These are phyloP conservation scores for Montifringilla adamsi DNA, from an alignment of 2,113 vertebrate species.

Conservation along the genomic window DNA sequence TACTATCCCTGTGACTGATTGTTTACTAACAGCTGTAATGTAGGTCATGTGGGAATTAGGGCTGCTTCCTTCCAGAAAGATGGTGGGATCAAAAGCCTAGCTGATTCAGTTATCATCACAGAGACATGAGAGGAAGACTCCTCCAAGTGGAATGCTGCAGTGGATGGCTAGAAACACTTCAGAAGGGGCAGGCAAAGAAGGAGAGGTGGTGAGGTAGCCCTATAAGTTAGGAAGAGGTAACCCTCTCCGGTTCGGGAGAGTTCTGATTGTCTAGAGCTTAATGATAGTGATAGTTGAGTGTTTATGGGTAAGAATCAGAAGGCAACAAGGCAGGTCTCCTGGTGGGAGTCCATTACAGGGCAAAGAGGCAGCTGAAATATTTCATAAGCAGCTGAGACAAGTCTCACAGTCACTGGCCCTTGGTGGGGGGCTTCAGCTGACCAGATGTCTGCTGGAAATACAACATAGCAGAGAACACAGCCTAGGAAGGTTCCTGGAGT, in stretches of 20 bases:
- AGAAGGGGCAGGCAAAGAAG: neutral
- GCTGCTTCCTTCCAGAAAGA: neutral
- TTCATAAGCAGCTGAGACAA: neutral
- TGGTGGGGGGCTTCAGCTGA: neutral
- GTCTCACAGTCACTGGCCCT: neutral
- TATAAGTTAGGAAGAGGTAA: too few species aligned
- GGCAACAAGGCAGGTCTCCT: neutral
- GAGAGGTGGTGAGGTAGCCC: neutral
- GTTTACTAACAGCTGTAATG: neutral
- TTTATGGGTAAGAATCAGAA: neutral
- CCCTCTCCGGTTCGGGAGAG: too few species aligned
- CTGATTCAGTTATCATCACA: neutral
- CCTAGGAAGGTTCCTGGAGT: neutral
- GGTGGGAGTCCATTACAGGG: too few species aligned
- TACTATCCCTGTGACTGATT: neutral
- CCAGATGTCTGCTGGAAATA: neutral
- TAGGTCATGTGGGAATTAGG: neutral
- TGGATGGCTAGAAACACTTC: neutral
- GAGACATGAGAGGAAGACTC: neutral
- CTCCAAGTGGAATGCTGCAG: neutral
- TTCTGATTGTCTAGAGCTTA: neutral
- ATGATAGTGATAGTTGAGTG: too few species aligned
- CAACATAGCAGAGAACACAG: neutral
- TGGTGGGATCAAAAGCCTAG: neutral
- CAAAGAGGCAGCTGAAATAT: neutral